These are phyloP conservation scores for Triplophysa rosa DNA, from an alignment of 2,113 vertebrate species.

Conservation along the genomic window DNA sequence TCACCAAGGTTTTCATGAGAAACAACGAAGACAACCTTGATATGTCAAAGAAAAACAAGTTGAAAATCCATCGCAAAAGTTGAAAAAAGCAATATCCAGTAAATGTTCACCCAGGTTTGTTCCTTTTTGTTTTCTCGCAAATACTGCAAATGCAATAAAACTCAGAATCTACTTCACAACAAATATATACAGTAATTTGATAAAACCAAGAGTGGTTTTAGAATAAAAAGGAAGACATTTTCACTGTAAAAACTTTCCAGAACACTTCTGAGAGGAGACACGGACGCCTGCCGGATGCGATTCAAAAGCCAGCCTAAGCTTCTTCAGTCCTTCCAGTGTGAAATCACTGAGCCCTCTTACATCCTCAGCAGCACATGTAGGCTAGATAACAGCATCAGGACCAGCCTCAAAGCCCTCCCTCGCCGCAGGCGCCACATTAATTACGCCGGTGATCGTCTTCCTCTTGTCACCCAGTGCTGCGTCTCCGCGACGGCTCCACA, in stretches of 20 bases:
- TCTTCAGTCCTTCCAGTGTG: not conserved
- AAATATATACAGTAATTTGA: no score
- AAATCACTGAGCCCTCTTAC: not conserved
- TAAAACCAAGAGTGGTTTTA: not conserved
- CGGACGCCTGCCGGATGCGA: not conserved
- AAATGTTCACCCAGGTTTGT: no score
- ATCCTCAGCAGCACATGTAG: not conserved
- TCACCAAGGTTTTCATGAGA: no score
- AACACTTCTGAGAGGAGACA: not conserved
- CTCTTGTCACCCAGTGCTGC: not conserved
- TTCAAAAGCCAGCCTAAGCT: not conserved
- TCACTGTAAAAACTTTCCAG: not conserved
- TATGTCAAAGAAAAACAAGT: no score
- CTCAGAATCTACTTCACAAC: no score
- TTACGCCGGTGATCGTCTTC: not conserved
- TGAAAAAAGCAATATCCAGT: no score
- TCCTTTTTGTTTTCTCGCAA: no score
- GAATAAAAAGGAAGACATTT: not conserved
- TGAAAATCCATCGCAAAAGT: no score
- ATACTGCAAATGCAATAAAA: no score
- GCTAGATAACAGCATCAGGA: slow-evolving; percentile 6
- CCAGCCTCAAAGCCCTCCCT: not conserved
- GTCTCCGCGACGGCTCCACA: not conserved
- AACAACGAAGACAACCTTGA: no score
- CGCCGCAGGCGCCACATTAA: not conserved